These are phyloP conservation scores for Cremastinae sp. DNA, from an alignment of 2,888 invertebrate species.

Conservation along the genomic window DNA sequence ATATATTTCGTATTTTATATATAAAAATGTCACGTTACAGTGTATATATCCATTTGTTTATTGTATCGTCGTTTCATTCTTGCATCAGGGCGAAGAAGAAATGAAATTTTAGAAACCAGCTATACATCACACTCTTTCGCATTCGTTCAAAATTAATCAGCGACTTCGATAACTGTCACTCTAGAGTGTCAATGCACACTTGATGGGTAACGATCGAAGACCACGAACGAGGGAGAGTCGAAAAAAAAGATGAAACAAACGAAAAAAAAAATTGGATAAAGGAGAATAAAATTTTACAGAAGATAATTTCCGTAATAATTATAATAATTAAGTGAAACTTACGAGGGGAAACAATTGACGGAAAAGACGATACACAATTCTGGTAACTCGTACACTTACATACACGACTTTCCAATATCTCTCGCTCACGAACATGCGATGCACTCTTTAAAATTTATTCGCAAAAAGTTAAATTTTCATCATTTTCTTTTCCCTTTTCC, in stretches of 20 bases:
- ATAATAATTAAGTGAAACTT: slow-evolving; percentile 2
- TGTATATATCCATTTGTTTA: slow-evolving; percentile 61
- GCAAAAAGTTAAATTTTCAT: too few species aligned
- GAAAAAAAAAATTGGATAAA: not conserved
- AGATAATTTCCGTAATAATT: too few species aligned
- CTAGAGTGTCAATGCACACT: slow-evolving; percentile 33
- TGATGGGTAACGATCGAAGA: slow-evolving; percentile 36
- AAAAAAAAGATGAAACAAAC: not conserved
- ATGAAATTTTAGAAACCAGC: not conserved
- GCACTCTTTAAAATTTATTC: too few species aligned
- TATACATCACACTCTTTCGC: slow-evolving; percentile 27
- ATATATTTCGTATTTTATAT: slow-evolving; percentile 66
- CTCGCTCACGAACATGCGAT: slow-evolving; percentile 8
- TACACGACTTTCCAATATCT: slow-evolving; percentile 57
- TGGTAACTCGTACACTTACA: slow-evolving; percentile 72
- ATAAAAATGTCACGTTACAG: too few species aligned
- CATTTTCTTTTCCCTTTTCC: too few species aligned
- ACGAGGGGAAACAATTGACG: slow-evolving; percentile 14
- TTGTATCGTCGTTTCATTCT: slow-evolving; percentile 51
- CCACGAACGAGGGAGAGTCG: slow-evolving; percentile 22
- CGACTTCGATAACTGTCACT: slow-evolving; percentile 51
- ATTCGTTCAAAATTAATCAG: slow-evolving; percentile 17
- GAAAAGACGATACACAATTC: slow-evolving; percentile 62
- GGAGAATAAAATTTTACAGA: too few species aligned
- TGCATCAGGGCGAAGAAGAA: slow-evolving; percentile 20